Base-by-base conservation (phyloP, 2,888 invertebrate genomes). In the Amphipyra berbera region DNA sequence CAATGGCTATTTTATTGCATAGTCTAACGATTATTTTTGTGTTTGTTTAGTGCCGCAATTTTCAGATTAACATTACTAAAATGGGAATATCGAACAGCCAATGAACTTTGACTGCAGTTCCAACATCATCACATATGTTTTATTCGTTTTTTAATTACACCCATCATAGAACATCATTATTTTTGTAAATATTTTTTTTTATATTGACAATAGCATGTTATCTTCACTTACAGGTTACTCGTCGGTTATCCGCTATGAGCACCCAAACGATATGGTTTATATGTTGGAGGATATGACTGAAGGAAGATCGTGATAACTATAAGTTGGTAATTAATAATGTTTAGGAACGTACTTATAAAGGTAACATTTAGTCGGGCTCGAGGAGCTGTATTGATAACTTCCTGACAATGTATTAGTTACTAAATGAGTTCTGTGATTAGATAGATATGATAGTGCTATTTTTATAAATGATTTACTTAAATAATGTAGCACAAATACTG, bases 191-290 rank as follows among this genome's bases (percentile, higher is more conserved):
- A 1, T 21, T 14, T 33, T 15, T 2, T 15, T 1, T 0, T 13
- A 33, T 55, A 27, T 45, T 74, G 9, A 74, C 15, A 6, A 15
- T 12, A 9, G 3, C n/a, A 40, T 38, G 3, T 47, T 50, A 35
- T 63, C 68, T 57, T 73, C 70, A 53, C 50, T 88, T 88, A 71
- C 89, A 92, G 92, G 87, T 56, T 92, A 89, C 69, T 81, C 91
- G 1, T 88, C 92, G 10, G 87, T 95, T 76, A 94, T 96, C 71
- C 93, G 95, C 76, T 97, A 97, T 88, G 96, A 96, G 78, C 96
- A 96, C 82, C 96, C 96, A 40, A 95, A 95, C 72, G 97, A 97
- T 85, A 96, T 96, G 82, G 96, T 97, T 79, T 95, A 96, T 80
- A 96, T 97, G 94, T 92, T 96, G 72, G 95, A 95, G 56, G 90